phyloP scores from a whole-genome alignment of 64 coral and sea anemone genomes.

The Montipora foliosa region DNA sequence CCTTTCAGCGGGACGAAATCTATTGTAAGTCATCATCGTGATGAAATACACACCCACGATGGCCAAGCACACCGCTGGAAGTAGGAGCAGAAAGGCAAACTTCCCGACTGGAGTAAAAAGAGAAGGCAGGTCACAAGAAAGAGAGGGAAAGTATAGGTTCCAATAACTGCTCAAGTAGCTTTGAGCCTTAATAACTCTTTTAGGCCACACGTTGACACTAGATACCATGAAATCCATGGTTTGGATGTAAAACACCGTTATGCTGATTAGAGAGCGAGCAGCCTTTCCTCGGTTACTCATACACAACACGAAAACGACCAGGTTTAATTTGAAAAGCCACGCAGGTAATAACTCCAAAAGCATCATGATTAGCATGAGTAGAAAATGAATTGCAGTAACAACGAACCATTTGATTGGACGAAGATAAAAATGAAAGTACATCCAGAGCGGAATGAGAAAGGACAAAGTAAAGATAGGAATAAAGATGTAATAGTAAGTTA shows the following conservation, averaged over 20 bases:
- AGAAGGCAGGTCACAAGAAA: slow-evolving; percentile 62
- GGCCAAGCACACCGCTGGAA: slow-evolving; percentile 42
- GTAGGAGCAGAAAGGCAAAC: slow-evolving; percentile 64
- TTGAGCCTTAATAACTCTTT: slow-evolving; percentile 39
- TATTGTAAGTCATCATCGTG: neutral
- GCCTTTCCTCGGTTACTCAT: no score
- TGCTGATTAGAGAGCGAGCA: no score
- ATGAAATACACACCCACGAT: slow-evolving; percentile 40
- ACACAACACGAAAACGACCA: no score
- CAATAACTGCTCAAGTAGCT: slow-evolving; percentile 75
- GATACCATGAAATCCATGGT: no score
- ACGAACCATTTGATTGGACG: slow-evolving; percentile 25
- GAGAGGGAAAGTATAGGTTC: slow-evolving; percentile 69
- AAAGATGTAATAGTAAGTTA: slow-evolving; percentile 34
- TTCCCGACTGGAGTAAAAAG: slow-evolving; percentile 72
- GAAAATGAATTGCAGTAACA: slow-evolving; percentile 41
- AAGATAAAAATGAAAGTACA: slow-evolving; percentile 6
- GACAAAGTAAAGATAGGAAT: slow-evolving; percentile 46
- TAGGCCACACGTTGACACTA: no score
- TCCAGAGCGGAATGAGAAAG: slow-evolving; percentile 38
- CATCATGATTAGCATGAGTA: slow-evolving; percentile 41
- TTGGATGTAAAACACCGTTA: no score
- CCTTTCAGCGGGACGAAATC: neutral
- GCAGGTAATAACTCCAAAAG: neutral
- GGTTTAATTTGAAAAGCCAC: no score